Conservation (phyloP, 2,888 invertebrate species). For the Rhyacophila evoluta region DNA sequence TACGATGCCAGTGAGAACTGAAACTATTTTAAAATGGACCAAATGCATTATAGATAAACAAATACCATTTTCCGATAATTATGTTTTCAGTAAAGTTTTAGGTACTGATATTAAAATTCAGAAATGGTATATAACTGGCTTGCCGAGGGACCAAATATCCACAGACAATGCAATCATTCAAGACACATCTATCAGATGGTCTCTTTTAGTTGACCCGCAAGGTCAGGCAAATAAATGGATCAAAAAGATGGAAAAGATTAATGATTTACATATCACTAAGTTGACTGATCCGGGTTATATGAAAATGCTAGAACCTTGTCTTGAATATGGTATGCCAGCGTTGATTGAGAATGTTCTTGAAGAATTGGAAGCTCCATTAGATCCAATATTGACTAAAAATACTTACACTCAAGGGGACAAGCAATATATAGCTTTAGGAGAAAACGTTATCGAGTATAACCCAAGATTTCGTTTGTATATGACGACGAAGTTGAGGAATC, state of each 20-base stretch:
- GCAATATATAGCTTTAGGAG: conserved; percentile 82
- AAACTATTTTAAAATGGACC: conserved; percentile 79
- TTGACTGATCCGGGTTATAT: conserved; percentile 82
- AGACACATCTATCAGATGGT: conserved; percentile 82
- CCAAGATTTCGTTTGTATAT: conserved; percentile 82
- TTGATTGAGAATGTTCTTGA: conserved; percentile 83
- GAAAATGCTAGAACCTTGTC: conserved; percentile 79
- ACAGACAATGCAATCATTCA: conserved; percentile 88
- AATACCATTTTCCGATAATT: conserved; percentile 83
- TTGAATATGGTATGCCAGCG: conserved; percentile 82
- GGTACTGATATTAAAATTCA: conserved; percentile 90
- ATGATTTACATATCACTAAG: conserved; percentile 78
- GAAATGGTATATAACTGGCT: conserved; percentile 85
- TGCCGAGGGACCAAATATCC: conserved; percentile 86
- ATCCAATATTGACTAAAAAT: conserved; percentile 81
- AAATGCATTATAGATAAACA: conserved; percentile 73
- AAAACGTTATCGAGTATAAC: conserved; percentile 82
- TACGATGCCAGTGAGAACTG: conserved; percentile 75
- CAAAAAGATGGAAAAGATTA: conserved; percentile 82
- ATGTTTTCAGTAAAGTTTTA: conserved; percentile 78
- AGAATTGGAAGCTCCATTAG: conserved; percentile 82
- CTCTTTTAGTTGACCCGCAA: conserved; percentile 86
- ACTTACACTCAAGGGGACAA: conserved; percentile 81
- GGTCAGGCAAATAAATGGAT: conserved; percentile 90
- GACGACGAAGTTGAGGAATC: conserved; percentile 86